Conservation (phyloP, 1,140 invertebrate genomes). For the Chrysoperla carnea region DNA sequence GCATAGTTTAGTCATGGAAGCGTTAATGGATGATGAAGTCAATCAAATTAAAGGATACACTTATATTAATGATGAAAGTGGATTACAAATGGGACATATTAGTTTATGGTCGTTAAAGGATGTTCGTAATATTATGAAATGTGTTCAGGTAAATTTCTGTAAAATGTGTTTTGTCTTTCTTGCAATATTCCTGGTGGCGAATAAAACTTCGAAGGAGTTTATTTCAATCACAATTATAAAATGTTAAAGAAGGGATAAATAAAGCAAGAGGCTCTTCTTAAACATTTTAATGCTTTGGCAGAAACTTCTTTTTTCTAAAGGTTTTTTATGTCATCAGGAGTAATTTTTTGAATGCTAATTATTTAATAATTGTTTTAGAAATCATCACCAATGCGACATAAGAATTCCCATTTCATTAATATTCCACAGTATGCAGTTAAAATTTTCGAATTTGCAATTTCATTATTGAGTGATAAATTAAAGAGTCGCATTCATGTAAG, state of each 20-base stretch:
- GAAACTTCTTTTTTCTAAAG: too few relatives aligned
- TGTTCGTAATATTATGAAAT: slow-evolving; percentile 55
- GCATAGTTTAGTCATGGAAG: slow-evolving; percentile 57
- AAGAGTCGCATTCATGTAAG: slow-evolving; percentile 54
- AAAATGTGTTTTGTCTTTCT: too few relatives aligned
- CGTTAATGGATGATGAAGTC: slow-evolving; percentile 60
- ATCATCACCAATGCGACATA: slow-evolving; percentile 74
- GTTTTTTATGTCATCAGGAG: too few relatives aligned
- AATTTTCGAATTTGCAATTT: slow-evolving; percentile 60
- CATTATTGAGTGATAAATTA: slow-evolving; percentile 63
- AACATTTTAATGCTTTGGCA: too few relatives aligned
- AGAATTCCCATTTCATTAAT: slow-evolving; percentile 69
- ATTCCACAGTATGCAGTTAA: slow-evolving; percentile 56
- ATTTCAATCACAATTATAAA: too few relatives aligned
- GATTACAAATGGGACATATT: slow-evolving; percentile 63
- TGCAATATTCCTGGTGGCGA: too few relatives aligned
- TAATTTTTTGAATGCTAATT: too few relatives aligned
- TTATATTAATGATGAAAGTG: slow-evolving; percentile 69
- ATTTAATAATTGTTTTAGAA: slow-evolving; percentile 33
- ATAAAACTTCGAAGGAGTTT: too few relatives aligned
- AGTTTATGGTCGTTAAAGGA: slow-evolving; percentile 65
- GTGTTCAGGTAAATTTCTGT: slow-evolving; percentile 48
- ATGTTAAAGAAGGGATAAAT: too few relatives aligned
- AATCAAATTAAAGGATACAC: slow-evolving; percentile 61
- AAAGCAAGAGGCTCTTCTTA: too few relatives aligned